phyloP scores from a whole-genome alignment of 2,888 invertebrate genomes.

The Brenthis daphne region DNA sequence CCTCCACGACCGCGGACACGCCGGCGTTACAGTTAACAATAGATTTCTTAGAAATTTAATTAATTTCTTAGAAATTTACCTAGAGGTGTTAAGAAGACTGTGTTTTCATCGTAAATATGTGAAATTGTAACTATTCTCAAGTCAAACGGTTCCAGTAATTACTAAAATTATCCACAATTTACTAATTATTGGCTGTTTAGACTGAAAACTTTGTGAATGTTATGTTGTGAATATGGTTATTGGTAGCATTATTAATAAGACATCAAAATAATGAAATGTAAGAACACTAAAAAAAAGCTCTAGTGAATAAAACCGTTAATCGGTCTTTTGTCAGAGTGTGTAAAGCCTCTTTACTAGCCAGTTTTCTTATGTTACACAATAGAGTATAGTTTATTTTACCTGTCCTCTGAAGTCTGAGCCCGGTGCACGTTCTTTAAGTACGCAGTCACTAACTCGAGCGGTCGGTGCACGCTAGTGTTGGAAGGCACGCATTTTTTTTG shows the following conservation, averaged over 20 bases:
- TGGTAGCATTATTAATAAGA: neutral
- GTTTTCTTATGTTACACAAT: conserved; percentile 76
- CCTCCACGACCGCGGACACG: no score
- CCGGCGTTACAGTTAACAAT: no score
- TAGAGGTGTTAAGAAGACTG: neutral
- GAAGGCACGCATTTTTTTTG: conserved; percentile 27
- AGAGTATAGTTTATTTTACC: conserved; percentile 66
- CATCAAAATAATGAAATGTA: neutral
- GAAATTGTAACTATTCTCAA: no score
- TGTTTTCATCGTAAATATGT: no score
- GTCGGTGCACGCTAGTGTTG: conserved; percentile 61
- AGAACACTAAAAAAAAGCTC: no score
- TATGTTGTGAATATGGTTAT: no score
- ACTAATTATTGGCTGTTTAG: no score
- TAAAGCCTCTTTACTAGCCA: conserved; percentile 61
- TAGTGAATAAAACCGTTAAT: conserved; percentile 15
- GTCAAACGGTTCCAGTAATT: no score
- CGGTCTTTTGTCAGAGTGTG: conserved; percentile 46
- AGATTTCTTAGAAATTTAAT: no score
- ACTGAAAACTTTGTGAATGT: no score
- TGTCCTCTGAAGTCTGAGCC: conserved; percentile 50
- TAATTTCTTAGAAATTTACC: no score
- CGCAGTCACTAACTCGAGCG: conserved; percentile 64
- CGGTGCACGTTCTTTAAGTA: conserved; percentile 55
- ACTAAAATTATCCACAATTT: no score